Conservation (phyloP, 2,888 invertebrate genomes). For the Itoplectis maculator region DNA sequence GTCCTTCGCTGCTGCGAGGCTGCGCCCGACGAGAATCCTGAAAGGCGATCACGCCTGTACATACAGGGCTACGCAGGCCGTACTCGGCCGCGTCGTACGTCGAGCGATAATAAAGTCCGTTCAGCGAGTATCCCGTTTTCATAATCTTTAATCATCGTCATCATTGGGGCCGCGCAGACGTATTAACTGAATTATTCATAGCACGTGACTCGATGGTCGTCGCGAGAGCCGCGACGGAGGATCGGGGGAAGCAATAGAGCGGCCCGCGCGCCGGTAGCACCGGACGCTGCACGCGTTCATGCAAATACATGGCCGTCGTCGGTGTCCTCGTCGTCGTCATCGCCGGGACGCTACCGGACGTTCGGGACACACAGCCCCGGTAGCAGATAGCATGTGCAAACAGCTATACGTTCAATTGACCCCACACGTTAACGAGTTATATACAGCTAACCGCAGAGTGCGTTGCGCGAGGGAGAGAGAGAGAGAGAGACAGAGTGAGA, state of each 20-base stretch:
- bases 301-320: constrained; percentile 52
- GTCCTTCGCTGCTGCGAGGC: too few relatives aligned
- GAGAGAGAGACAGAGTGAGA: too few relatives aligned
- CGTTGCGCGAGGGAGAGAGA: too few relatives aligned
- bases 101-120: constrained; percentile 49
- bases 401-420: constrained; percentile 60
- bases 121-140: constrained; percentile 37
- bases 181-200: constrained; percentile 67
- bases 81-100: constrained; percentile 25
- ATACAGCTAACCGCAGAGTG: constrained; percentile 43
- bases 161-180: constrained; percentile 50
- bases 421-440: constrained; percentile 60
- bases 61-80: constrained; percentile 7
- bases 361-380: constrained; percentile 29
- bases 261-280: constrained; percentile 1
- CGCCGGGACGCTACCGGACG: constrained; percentile 17
- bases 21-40: not conserved
- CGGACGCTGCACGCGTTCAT: constrained; percentile 55
- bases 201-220: constrained; percentile 46
- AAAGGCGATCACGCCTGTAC: not conserved
- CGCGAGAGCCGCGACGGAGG: constrained; percentile 39
- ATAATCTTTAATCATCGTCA: constrained; percentile 54
- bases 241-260: constrained; percentile 34
- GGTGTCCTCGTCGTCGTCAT: constrained; percentile 13
- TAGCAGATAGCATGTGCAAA: constrained; percentile 53